These are phyloP conservation scores for Scolanthus callimorphus DNA, from an alignment of 92 coral and sea anemone species.

Conservation along the genomic window DNA sequence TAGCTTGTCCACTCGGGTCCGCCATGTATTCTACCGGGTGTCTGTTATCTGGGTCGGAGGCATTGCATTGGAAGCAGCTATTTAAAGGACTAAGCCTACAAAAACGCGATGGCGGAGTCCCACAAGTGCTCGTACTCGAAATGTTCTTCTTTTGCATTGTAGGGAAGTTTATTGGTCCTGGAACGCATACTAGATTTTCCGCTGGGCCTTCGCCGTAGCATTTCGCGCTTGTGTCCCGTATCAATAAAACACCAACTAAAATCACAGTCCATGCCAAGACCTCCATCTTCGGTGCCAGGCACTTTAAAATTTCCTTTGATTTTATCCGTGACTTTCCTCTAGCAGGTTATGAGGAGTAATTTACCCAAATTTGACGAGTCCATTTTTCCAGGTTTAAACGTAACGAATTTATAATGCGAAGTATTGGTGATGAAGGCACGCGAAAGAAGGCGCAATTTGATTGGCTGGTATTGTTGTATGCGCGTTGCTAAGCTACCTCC, in stretches of 20 bases:
- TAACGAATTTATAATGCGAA: not conserved
- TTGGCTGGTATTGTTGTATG: slow-evolving; percentile 34
- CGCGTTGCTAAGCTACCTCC: slow-evolving; percentile 37
- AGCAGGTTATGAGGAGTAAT: too few relatives aligned
- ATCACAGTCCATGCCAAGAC: too few relatives aligned
- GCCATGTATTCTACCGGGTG: slow-evolving; percentile 65
- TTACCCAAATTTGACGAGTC: slow-evolving; percentile 22
- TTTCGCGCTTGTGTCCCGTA: not conserved
- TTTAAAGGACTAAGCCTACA: slow-evolving; percentile 54
- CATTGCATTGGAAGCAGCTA: slow-evolving; percentile 38
- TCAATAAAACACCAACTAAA: too few relatives aligned
- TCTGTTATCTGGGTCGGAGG: slow-evolving; percentile 7
- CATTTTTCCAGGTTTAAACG: too few relatives aligned
- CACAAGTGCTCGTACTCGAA: slow-evolving; percentile 83
- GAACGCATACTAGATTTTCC: slow-evolving; percentile 34
- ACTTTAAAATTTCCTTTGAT: too few relatives aligned
- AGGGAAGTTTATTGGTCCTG: slow-evolving; percentile 66
- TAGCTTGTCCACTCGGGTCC: slow-evolving; percentile 25
- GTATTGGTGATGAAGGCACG: slow-evolving; percentile 5
- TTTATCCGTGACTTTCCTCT: too few relatives aligned
- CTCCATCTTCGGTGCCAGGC: too few relatives aligned
- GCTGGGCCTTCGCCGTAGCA: slow-evolving; percentile 1
- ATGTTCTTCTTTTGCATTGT: slow-evolving; percentile 17
- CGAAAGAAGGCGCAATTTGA: not conserved
- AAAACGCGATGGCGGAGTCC: slow-evolving; percentile 58